phyloP scores from a whole-genome alignment of 2,797 vertebrate genomes.

The Brachyalestes nurse region DNA sequence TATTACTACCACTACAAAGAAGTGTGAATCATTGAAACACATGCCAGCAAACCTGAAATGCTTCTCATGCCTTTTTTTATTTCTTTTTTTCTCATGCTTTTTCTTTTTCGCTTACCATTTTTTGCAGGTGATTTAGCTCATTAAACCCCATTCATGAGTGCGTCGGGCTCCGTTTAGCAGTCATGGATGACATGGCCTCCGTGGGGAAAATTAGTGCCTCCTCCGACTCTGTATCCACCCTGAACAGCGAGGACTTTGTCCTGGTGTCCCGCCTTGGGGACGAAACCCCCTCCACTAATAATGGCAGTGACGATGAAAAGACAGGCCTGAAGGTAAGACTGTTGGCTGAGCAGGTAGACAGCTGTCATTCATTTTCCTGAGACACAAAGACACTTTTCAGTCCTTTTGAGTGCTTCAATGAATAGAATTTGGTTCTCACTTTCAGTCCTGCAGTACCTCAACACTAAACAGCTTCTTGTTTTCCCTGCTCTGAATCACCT shows the following conservation, averaged over 20 bases:
- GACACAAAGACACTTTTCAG: background rate
- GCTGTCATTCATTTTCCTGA: background rate
- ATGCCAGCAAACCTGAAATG: background rate
- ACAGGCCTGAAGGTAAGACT: conserved; percentile 97
- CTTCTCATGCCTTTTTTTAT: background rate
- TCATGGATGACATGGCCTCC: conserved; percentile 99
- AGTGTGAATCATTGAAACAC: background rate
- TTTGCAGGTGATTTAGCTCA: conserved; percentile 85
- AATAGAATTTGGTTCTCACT: background rate
- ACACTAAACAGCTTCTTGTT: background rate
- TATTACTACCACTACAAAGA: background rate
- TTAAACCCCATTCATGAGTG: conserved; percentile 85
- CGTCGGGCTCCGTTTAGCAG: conserved; percentile 86
- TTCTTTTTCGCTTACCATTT: conserved; percentile 68
- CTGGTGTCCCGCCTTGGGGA: conserved; percentile 98
- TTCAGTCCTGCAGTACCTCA: background rate
- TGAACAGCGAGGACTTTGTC: conserved; percentile 99
- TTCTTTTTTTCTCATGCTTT: background rate
- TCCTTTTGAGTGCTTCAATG: background rate
- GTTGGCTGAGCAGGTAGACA: conserved; percentile 41
- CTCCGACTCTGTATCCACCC: conserved; percentile 98
- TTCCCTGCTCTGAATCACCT: background rate
- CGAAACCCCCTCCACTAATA: conserved; percentile 97
- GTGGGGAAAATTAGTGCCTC: conserved; percentile 99
- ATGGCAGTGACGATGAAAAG: conserved; percentile 99